Percentiles rank a stretch among this genome's conserved stretches.
phyloP scores from a whole-genome alignment of 2,888 invertebrate species.

The Cosmorhoe ocellata region DNA sequence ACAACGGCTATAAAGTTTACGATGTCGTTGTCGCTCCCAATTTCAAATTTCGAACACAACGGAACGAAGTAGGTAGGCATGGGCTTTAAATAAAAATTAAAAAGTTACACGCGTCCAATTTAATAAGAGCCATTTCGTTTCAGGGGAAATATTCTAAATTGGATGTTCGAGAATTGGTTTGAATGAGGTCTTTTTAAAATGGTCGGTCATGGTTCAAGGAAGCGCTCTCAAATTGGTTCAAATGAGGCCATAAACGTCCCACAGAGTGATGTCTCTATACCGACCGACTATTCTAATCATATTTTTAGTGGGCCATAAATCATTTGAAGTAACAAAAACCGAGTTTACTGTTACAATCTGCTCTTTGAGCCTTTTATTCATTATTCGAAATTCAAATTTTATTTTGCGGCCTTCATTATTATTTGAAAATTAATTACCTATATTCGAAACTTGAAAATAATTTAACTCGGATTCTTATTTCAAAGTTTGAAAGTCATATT shows the following conservation, averaged over 20 bases:
- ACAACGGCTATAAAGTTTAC: constrained; percentile 68
- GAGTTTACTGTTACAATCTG: constrained; percentile 46
- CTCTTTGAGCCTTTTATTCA: constrained; percentile 35
- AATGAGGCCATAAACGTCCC: constrained; percentile 74
- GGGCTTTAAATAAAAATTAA: constrained; percentile 48
- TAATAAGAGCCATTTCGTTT: constrained; percentile 36
- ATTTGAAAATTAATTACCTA: no score
- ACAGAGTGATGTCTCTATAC: constrained; percentile 70
- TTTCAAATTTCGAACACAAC: constrained; percentile 60
- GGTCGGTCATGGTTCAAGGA: constrained; percentile 68
- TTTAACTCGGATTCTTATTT: constrained; percentile 22
- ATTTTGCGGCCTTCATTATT: constrained; percentile 17
- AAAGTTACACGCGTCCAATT: constrained; percentile 42
- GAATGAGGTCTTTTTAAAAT: constrained; percentile 43
- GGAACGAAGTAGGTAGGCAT: constrained; percentile 43
- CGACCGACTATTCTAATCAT: constrained; percentile 65
- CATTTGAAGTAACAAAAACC: constrained; percentile 54
- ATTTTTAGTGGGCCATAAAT: constrained; percentile 72
- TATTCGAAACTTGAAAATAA: no score
- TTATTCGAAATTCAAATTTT: no score
- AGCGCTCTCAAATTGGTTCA: constrained; percentile 67
- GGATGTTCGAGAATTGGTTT: constrained; percentile 28
- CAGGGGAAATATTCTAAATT: constrained; percentile 22
- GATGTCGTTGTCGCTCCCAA: constrained; percentile 57
- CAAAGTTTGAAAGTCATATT: constrained; percentile 1